Base-by-base conservation (phyloP, 1,140 invertebrate species). In the Trichogramma pretiosum region DNA sequence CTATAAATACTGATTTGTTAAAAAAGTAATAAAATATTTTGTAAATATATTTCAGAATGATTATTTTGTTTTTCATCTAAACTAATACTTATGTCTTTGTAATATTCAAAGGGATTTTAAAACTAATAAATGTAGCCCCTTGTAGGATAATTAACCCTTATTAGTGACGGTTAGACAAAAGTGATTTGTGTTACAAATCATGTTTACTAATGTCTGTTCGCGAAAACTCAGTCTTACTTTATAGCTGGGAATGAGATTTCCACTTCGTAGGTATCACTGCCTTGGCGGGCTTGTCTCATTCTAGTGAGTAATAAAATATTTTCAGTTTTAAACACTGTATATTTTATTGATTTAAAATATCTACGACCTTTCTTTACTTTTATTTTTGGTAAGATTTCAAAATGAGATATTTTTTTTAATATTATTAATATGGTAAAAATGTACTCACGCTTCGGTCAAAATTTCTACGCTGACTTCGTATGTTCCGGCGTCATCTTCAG, bases 231-330 rank as follows among this genome's bases (percentile, higher is more conserved):
- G n/a, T 82, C 87, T 88, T 85, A 92, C 89, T 89, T 90, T 74
- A 89, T 81, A 57, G 89, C 84, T 59, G 87, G 89, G 79, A 93
- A 93, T 61, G 85, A 81, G 64, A 93, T 86, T 74, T 89, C 84
- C 63, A 93, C 79, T 73, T 79, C 83, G 76, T 93, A 93, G 56
- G 87, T 88, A 73, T 91, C 87, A 62, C 77, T 79, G 61, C 68
- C 69, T 65, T 72, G 70, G 54, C 69, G 69, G 41, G 65, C 67
- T 58, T 73, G 69, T 66, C 72, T 73, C 56, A 65, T 70, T 66
- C 69, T 72, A 63, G 58, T 32, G 38, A 54, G 46, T 35, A 41
- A 44, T 48, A 50, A 45, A 52, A 8, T 34, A n/a, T 42, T 52
- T 39, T 44, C 47, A 21, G 45, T 26, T 45, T 55, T 59, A 50